Evolutionary conservation across 2,113 vertebrate genomes (phyloP).

Genomic region (Clarias batrachus): DNA sequence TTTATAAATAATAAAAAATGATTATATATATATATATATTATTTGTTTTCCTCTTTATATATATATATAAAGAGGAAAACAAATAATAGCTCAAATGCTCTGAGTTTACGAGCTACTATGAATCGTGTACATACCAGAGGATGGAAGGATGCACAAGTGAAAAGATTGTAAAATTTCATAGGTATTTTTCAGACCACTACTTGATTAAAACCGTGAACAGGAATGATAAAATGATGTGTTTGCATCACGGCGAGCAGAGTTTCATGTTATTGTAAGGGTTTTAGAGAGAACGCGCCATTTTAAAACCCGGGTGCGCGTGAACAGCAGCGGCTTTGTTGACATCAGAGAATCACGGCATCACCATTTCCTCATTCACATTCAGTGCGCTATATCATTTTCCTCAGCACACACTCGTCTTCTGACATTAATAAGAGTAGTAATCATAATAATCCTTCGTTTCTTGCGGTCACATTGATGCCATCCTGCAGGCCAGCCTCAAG

Average conservation of each 20-base stretch:
- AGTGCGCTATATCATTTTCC: no score
- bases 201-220: neutral
- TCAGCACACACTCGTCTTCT: neutral
- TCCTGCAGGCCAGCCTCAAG: neutral
- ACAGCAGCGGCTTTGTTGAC: slow-evolving; percentile 35
- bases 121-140: neutral
- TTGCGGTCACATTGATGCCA: neutral
- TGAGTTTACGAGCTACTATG: no score
- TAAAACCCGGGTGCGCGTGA: slow-evolving; percentile 11
- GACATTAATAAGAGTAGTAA: neutral
- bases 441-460: neutral
- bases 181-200: no score
- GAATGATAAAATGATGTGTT: neutral
- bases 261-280: neutral
- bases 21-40: no score
- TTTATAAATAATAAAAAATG: no score
- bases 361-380: neutral
- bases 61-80: no score
- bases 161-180: neutral
- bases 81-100: no score
- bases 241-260: neutral
- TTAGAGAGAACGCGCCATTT: slow-evolving; percentile 23
- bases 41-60: no score
- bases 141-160: neutral
- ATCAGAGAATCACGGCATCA: slow-evolving; percentile 30